A percentile compares a stretch with the other conserved stretches of the same genome.
These are phyloP conservation scores for Drosophila serrata DNA, from an alignment of 1,140 invertebrate genomes.

Conservation along the genomic window DNA sequence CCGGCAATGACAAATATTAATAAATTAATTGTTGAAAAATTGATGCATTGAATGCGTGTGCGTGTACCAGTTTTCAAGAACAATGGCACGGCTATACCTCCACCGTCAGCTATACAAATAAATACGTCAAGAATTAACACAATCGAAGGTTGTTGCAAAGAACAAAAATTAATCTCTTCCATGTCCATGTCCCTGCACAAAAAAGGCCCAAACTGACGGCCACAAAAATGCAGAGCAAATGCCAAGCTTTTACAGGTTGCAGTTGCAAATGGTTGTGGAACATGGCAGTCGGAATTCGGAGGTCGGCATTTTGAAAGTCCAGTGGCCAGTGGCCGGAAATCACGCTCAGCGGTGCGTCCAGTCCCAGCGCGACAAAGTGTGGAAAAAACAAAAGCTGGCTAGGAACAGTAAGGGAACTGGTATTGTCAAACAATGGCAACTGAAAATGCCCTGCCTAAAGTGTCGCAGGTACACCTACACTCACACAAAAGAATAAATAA, in stretches of 20 bases:
- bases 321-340: constrained; percentile 68
- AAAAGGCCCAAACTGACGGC: constrained; percentile 38
- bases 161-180: constrained; percentile 30
- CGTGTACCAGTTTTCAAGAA: constrained; percentile 13
- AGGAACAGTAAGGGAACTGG: constrained; percentile 6
- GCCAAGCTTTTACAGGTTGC: constrained; percentile 7
- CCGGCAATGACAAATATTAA: constrained; percentile 53
- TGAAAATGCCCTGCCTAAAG: constrained; percentile 2
- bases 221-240: constrained; percentile 35
- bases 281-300: constrained; percentile 3
- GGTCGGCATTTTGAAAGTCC: constrained; percentile 23
- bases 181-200: constrained; percentile 22
- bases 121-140: constrained; percentile 64
- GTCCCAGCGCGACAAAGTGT: constrained; percentile 58
- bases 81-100: constrained; percentile 9
- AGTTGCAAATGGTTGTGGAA: constrained; percentile 23
- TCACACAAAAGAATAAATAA: background rate
- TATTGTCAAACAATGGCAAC: constrained; percentile 2
- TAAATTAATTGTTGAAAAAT: constrained; percentile 65
- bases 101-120: constrained; percentile 31
- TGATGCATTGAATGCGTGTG: constrained; percentile 27
- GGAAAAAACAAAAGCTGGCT: constrained; percentile 47
- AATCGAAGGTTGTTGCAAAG: constrained; percentile 48
- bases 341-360: constrained; percentile 61
- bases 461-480: background rate